phyloP scores from a whole-genome alignment of 1,140 invertebrate genomes.

The Drosophila baimaii region DNA sequence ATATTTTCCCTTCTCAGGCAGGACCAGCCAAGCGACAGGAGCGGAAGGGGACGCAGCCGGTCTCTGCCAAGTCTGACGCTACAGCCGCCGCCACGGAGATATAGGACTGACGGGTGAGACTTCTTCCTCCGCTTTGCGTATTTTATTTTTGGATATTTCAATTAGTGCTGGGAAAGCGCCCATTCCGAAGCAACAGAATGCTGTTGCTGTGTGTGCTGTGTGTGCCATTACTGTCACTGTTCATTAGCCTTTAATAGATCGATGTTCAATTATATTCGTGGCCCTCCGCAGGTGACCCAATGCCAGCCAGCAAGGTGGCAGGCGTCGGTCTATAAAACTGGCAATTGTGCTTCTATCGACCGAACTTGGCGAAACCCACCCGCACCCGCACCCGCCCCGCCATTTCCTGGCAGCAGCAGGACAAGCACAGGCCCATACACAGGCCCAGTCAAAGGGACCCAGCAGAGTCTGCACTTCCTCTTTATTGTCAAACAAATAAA shows the following conservation, averaged over 20 bases:
- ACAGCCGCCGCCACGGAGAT: background rate
- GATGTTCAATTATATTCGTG: conserved; percentile 17
- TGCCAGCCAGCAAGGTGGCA: background rate
- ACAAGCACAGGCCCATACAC: background rate
- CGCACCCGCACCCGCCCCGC: too few relatives aligned
- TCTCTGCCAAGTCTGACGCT: conserved; percentile 25
- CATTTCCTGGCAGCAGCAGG: conserved; percentile 1
- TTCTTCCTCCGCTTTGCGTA: background rate
- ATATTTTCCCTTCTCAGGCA: conserved; percentile 30
- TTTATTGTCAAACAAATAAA: conserved; percentile 39
- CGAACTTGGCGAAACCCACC: background rate
- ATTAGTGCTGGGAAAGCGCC: conserved; percentile 6
- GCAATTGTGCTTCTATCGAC: conserved; percentile 24
- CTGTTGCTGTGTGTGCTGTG: background rate
- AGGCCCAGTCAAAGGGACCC: conserved; percentile 6
- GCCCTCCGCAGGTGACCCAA: conserved; percentile 4
- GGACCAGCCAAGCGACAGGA: background rate
- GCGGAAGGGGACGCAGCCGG: conserved; percentile 3
- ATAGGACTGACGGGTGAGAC: conserved; percentile 18
- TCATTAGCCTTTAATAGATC: conserved; percentile 26
- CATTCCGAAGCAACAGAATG: conserved; percentile 2
- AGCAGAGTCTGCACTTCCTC: conserved; percentile 16
- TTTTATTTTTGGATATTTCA: conserved; percentile 32
- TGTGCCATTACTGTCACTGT: conserved; percentile 11
- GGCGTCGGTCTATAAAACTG: conserved; percentile 7